Conservation (phyloP, 2,113 vertebrate genomes). For the Mormoops blainvillei region DNA sequence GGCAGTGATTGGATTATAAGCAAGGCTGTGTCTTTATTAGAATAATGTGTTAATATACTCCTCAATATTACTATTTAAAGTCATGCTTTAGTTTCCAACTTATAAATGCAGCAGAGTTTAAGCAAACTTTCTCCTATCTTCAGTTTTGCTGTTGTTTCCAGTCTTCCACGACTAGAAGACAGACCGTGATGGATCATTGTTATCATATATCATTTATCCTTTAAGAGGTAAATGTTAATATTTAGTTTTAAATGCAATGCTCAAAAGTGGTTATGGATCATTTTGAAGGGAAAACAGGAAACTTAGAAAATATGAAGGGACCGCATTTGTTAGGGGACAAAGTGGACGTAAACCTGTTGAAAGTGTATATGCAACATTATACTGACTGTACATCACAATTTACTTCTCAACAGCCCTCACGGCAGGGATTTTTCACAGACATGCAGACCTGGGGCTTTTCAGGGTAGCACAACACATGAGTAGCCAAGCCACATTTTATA, state of each 20-base stretch:
- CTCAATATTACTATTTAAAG: not conserved
- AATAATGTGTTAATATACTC: not conserved
- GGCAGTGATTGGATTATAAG: not conserved
- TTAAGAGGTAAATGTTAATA: not conserved
- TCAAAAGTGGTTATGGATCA: not conserved
- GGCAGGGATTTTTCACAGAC: not conserved
- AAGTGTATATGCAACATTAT: fast-evolving
- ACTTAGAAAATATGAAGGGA: not conserved
- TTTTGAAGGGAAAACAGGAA: not conserved
- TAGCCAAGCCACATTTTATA: not conserved
- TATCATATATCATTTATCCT: not conserved
- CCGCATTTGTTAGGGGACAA: not conserved
- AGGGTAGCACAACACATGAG: fast-evolving
- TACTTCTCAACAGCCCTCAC: not conserved
- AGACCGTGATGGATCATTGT: not conserved
- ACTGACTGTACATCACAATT: not conserved
- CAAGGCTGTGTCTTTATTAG: not conserved
- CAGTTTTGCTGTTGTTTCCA: not conserved
- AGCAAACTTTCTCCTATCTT: not conserved
- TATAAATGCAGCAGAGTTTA: not conserved
- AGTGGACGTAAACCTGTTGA: not conserved
- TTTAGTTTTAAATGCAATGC: not conserved
- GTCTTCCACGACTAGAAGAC: not conserved
- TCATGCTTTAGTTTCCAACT: not conserved
- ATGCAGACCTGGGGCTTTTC: not conserved